Evolutionary conservation across 1,140 invertebrate species (phyloP), one percentile per base, ranked within the genome.

Genomic region (Teleogryllus occipitalis): DNA sequence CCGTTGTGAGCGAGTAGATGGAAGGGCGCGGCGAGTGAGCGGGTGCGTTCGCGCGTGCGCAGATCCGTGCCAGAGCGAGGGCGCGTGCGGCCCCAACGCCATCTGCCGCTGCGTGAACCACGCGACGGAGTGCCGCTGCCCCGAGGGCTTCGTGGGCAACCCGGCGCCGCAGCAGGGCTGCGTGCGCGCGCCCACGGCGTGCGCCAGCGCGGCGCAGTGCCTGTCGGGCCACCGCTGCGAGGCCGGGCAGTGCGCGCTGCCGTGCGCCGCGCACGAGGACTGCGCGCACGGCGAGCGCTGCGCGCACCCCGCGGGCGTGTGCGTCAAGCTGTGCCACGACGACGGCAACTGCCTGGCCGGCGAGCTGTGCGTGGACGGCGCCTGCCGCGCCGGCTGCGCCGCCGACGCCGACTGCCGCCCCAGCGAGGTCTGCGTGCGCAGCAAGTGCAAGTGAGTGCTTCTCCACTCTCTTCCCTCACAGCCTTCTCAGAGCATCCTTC

Each of bases 101-200:
- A 87, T 93, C 47, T 97, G 95, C 84, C 90, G 88, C 75, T 92
- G 92, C 82, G 83, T 89, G 21, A 89, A 94, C 83, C 94, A 95
- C 83, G 88, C 87, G 21, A 91, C 91, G 5, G 87, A 89, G 39
- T 97, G 96, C 84, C 89, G 89, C 76, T 97, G 96, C 84, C 94
- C 95, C 0, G 84, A 89, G 48, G 94, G 94, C 49, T 97, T 97
- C 84, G 91, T 94, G 84, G 94, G 93, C 8, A 94, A 93, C 82
- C 95, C 95, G n/a, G 93, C 92, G n/a, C 91, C 96, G 7, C 90
- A 96, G 84, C 93, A 97, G 86, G 95, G 95, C 6, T 97, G 96
- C 84, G 91, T 96, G 14, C 87, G 96, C 82, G 90, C 94, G 79
- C 91, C 93, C 15, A 87, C 86, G 65, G 83, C 87, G 10, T 96